Evolutionary conservation across 1,140 invertebrate species (phyloP), one percentile per base, ranked within the genome.

Genomic region (Heliconius congener): DNA sequence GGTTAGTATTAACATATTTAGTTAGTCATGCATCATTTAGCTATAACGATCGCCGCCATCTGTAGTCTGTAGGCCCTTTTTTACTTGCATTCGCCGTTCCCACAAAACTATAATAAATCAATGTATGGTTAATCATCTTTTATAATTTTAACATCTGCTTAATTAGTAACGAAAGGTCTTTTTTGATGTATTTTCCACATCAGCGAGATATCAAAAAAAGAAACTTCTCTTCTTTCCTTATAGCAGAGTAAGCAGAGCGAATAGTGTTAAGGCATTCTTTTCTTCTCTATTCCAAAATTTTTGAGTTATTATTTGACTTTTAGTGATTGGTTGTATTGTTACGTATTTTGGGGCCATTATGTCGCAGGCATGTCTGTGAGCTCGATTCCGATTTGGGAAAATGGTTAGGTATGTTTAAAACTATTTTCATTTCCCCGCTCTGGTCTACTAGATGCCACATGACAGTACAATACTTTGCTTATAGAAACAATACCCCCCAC

Each of bases 21-120:
- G 76, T 78, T 78, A 81, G 80, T 81, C 73, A 75, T 52, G 80
- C 80, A 74, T 81, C 80, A 81, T 81, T 81, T 81, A 37, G 34
- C 30, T 73, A 60, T 81, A 81, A 81, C 80, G 80, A 81, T 78
- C 50, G 76, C 66, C 52, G 76, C 73, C 80, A 81, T 81, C 80
- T 81, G 80, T 66, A 71, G 76, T 81, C 76, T 81, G 80, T 66
- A 60, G 76, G 37, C 23, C 76, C 46, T 81, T 81, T 81, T 81
- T 81, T 81, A 78, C 74, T 81, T 81, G 46, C 80, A 77, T 66
- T 52, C 71, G 80, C 70, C 73, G 74, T 81, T 78, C 80, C 80
- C 80, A 81, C 80, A 81, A 77, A 71, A 77, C 46, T 75, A 72
- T 55, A 39, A 81, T 78, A 81, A 78, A 81, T 81, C 73, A 81